A percentile compares a stretch with the other conserved stretches of the same genome.
These are phyloP conservation scores for Leptogaster cylindrica DNA, from an alignment of 2,888 invertebrate species.

Conservation along the genomic window DNA sequence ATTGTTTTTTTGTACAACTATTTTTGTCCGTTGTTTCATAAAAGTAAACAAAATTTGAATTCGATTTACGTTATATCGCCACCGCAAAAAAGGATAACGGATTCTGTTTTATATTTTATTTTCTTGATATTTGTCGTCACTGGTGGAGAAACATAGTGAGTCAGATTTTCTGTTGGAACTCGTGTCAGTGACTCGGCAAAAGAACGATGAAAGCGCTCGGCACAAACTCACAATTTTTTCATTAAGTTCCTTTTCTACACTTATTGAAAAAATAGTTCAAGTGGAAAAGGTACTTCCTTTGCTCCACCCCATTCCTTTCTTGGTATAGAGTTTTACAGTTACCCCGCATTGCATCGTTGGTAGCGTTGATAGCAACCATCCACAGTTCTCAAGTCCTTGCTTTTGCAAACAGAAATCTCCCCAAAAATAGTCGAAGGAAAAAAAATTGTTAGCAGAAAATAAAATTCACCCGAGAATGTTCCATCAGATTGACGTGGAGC, in stretches of 20 bases:
- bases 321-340: conserved; percentile 15
- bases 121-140: too few species aligned
- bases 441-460: conserved; percentile 42
- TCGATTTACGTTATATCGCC: too few species aligned
- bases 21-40: too few species aligned
- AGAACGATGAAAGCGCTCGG: neutral
- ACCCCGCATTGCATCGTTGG: conserved; percentile 35
- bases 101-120: too few species aligned
- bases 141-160: neutral
- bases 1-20: too few species aligned
- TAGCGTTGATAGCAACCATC: conserved; percentile 35
- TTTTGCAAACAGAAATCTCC: conserved; percentile 25
- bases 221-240: conserved; percentile 45
- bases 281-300: conserved; percentile 45
- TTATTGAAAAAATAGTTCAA: conserved; percentile 47
- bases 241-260: conserved; percentile 46
- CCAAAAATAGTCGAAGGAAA: conserved; percentile 7
- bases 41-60: too few species aligned
- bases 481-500: neutral
- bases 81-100: too few species aligned
- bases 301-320: conserved; percentile 15
- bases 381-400: conserved; percentile 19
- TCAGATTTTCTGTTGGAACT: neutral
- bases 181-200: neutral
- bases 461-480: conserved; percentile 39